Base-by-base conservation (phyloP, 2,888 invertebrate genomes). In the Linnaemya tessellans region DNA sequence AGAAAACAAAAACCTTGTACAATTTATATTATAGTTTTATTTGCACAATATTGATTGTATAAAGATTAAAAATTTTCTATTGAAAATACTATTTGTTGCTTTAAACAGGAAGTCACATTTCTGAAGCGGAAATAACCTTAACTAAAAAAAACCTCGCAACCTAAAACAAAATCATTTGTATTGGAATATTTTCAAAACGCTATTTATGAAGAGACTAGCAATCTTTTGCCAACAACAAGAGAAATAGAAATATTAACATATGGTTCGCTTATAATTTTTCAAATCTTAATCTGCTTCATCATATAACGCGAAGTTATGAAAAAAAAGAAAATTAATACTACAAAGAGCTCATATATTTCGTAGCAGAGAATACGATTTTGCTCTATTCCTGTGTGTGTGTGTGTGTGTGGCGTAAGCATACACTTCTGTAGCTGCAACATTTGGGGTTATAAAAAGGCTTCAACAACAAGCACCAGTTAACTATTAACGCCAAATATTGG, bases 61-160 rank as follows among this genome's bases (percentile, higher is more conserved):
- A n/a, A 13, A 58, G 25, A 25, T 58, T 25, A 30, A 38, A 60
- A 35, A 11, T 7, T 10, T 13, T 11, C 13, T 20, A 25, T 20
- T 7, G 25, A 56, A 56, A 15, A 15, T 15, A 11, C 5, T 15
- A 15, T 11, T 18, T n/a, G 35, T 1, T 35, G 10, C 65, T 51
- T 62, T 15, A 22, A 20, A 70, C 84, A 67, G 77, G 73, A 77
- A 67, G 51, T 70, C 18, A 30, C 18, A 74, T 74, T 78, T 64
- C 49, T n/a, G 51, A 62, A 80, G 43, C 73, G 81, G 78, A 81
- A 73, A 84, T 73, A 62, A 41, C 35, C 51, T 60, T 60, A 54
- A 68, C 18, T 7, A 20, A 65, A 79, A 46, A 65, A 79, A 51
- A 62, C 9, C 10, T 56, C 18, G 56, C 30, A 65, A 70, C 68